phyloP scores from a whole-genome alignment of 2,113 vertebrate species.

The Apeltes quadracus region DNA sequence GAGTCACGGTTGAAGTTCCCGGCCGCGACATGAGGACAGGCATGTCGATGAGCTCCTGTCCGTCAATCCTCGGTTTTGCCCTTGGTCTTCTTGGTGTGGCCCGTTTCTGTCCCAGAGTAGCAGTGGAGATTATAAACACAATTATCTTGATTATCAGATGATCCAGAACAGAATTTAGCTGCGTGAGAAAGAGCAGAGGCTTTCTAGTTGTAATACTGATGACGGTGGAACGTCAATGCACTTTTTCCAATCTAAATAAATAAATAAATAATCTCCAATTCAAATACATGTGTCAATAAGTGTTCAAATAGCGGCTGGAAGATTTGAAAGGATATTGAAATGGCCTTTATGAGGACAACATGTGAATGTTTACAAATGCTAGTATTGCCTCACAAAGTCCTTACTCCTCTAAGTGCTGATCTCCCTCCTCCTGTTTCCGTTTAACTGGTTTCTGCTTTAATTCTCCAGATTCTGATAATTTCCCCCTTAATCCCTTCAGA shows the following conservation, averaged over 20 bases:
- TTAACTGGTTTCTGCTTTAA: slow-evolving; percentile 68
- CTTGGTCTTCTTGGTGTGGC: slow-evolving; percentile 16
- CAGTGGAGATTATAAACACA: slow-evolving; percentile 18
- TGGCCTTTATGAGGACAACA: slow-evolving; percentile 38
- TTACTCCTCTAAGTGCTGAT: slow-evolving; percentile 37
- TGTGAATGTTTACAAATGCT: slow-evolving; percentile 23
- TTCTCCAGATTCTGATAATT: slow-evolving; percentile 70
- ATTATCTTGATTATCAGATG: neutral
- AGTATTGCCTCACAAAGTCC: slow-evolving; percentile 22
- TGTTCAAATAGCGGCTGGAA: slow-evolving; percentile 8
- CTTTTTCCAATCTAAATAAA: no score
- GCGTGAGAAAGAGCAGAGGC: no score
- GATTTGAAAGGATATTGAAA: slow-evolving; percentile 31
- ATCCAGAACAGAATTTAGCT: no score
- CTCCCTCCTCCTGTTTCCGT: slow-evolving; percentile 61
- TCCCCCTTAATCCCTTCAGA: slow-evolving; percentile 65
- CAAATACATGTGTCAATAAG: slow-evolving; percentile 13
- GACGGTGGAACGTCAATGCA: no score
- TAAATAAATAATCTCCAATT: no score
- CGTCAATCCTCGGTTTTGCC: slow-evolving; percentile 35
- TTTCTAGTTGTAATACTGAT: no score
- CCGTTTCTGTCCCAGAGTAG: slow-evolving; percentile 15
- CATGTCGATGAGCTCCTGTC: slow-evolving; percentile 30
- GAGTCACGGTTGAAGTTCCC: slow-evolving; percentile 51
- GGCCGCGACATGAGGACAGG: slow-evolving; percentile 21